Percentiles rank a stretch among this genome's conserved stretches.
Evolutionary conservation across 2,113 vertebrate species (phyloP).

Genomic region (Orientallactaga bullata): DNA sequence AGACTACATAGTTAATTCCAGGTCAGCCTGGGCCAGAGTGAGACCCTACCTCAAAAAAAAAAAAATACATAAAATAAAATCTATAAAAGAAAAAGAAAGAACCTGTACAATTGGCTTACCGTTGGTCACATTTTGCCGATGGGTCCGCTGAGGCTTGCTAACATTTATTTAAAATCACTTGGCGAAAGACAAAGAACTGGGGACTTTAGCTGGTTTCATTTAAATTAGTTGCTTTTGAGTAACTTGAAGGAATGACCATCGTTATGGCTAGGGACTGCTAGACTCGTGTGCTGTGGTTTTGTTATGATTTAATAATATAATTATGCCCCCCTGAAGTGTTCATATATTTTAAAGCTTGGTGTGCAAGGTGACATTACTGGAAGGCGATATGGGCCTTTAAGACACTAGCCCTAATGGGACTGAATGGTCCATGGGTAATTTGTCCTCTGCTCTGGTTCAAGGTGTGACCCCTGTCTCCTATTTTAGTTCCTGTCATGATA

Average conservation of each 20-base stretch:
- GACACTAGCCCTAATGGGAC: neutral
- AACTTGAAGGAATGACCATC: neutral
- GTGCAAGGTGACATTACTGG: neutral
- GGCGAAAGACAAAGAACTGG: neutral
- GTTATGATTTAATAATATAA: neutral
- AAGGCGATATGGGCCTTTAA: neutral
- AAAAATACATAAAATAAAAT: no score
- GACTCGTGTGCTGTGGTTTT: neutral
- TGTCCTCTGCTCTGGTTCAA: neutral
- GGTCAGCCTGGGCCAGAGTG: no score
- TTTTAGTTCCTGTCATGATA: fast-evolving
- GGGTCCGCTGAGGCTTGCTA: neutral
- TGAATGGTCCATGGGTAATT: neutral
- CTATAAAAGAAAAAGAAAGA: no score
- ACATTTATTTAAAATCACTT: neutral
- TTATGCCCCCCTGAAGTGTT: neutral
- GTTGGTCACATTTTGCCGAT: neutral
- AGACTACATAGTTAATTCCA: no score
- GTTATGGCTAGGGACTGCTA: no score
- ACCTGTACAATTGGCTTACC: neutral
- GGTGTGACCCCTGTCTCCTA: neutral
- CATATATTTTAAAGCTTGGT: neutral
- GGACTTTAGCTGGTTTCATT: neutral
- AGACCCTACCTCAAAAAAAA: no score
- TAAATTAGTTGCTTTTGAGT: neutral